Evolutionary conservation across 2,113 vertebrate species (phyloP).

Genomic region (Indri indri): DNA sequence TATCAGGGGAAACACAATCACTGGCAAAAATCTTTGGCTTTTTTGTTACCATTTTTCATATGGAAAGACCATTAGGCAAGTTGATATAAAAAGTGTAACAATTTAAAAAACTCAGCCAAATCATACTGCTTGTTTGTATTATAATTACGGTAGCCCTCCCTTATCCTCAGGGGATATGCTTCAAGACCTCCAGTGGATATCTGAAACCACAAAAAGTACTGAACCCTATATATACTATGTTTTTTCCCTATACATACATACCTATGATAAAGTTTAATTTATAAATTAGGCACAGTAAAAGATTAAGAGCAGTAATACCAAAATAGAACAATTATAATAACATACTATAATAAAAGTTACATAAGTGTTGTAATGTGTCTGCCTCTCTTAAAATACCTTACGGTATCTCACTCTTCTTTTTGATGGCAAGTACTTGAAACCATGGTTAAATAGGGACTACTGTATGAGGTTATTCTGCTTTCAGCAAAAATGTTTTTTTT

Average conservation of each 20-base stretch:
- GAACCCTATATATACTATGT: neutral
- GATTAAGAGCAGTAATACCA: neutral
- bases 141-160: neutral
- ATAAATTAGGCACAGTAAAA: neutral
- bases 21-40: neutral
- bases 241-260: neutral
- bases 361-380: neutral
- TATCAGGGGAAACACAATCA: neutral
- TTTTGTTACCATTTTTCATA: neutral
- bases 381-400: neutral
- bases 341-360: neutral
- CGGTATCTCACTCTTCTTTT: neutral
- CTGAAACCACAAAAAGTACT: neutral
- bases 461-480: constrained; percentile 8
- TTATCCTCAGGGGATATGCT: neutral
- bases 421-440: neutral
- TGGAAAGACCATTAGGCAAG: neutral
- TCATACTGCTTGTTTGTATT: neutral
- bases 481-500: neutral
- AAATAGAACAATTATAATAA: neutral
- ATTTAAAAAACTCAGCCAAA: neutral
- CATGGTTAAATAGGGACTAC: neutral
- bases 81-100: neutral
- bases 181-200: neutral
- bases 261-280: neutral